phyloP scores from a whole-genome alignment of 2,888 invertebrate genomes.

The Drosophila atripex region DNA sequence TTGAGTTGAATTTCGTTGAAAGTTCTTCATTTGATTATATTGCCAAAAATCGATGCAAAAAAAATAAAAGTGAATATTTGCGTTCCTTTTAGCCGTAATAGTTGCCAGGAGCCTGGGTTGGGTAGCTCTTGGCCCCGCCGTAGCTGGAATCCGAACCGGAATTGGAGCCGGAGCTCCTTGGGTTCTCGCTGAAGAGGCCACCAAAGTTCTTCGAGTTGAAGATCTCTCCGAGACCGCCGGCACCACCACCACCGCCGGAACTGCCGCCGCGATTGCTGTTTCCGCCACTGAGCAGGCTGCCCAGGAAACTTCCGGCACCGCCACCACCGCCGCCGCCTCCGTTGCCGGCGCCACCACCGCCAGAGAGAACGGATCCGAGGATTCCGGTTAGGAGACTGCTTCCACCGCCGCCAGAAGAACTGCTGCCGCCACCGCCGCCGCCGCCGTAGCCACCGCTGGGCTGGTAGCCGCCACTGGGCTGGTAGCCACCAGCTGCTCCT shows the following conservation, averaged over 20 bases:
- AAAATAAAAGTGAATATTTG: slow-evolving; percentile 5
- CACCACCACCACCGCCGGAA: slow-evolving; percentile 50
- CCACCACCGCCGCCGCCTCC: slow-evolving; percentile 44
- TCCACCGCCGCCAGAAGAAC: slow-evolving; percentile 54
- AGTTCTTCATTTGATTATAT: slow-evolving; percentile 53
- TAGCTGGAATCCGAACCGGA: slow-evolving; percentile 35
- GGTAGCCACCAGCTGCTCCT: slow-evolving; percentile 63
- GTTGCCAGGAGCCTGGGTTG: slow-evolving; percentile 81
- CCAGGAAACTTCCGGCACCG: slow-evolving; percentile 65
- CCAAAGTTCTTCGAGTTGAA: slow-evolving; percentile 81
- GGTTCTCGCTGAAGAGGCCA: slow-evolving; percentile 83
- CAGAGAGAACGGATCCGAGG: slow-evolving; percentile 71
- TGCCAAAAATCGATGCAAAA: slow-evolving; percentile 29
- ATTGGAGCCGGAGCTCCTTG: slow-evolving; percentile 44
- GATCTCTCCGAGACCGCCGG: slow-evolving; percentile 77
- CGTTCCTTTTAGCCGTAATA: slow-evolving; percentile 62
- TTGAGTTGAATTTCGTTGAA: slow-evolving; percentile 48
- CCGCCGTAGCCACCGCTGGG: slow-evolving; percentile 67
- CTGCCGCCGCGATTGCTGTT: slow-evolving; percentile 58
- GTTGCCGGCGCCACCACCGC: slow-evolving; percentile 69
- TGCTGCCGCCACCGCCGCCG: slow-evolving; percentile 62
- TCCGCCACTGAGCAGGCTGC: slow-evolving; percentile 69
- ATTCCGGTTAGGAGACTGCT: slow-evolving; percentile 78
- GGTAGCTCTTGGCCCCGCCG: slow-evolving; percentile 77
- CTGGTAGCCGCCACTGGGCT: slow-evolving; percentile 68